Conservation (phyloP, 2,888 invertebrate species). For the Slavum lentiscoides region DNA sequence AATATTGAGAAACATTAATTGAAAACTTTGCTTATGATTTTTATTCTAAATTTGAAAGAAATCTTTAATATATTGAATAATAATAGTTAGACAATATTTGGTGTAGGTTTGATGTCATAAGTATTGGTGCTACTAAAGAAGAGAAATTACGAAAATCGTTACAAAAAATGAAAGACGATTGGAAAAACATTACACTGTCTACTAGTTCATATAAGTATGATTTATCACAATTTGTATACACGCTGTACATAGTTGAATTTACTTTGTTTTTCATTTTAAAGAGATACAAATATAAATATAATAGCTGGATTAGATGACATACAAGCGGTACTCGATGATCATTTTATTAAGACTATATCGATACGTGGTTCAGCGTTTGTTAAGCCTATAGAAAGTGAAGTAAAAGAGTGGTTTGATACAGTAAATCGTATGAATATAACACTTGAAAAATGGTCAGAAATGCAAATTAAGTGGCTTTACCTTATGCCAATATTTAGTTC, state of each 20-base stretch:
- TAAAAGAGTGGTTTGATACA: conserved; percentile 75
- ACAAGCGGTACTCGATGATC: conserved; percentile 78
- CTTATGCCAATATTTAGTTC: conserved; percentile 85
- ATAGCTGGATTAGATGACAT: conserved; percentile 76
- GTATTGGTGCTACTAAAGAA: conserved; percentile 81
- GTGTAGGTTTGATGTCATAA: conserved; percentile 72
- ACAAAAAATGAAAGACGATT: conserved; percentile 79
- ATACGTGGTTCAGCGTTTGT: conserved; percentile 87
- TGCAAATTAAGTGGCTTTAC: conserved; percentile 85
- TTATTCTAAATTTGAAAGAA: neutral
- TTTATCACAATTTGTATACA: neutral
- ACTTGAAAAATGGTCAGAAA: conserved; percentile 83
- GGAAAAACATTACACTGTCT: conserved; percentile 75
- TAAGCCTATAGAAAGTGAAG: conserved; percentile 73
- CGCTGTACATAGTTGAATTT: neutral
- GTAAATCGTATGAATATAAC: conserved; percentile 71
- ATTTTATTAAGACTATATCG: conserved; percentile 78
- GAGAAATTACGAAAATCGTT: conserved; percentile 73
- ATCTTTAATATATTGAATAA: neutral
- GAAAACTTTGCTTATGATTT: neutral
- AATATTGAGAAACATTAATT: neutral
- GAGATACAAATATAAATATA: conserved; percentile 75
- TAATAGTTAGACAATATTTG: neutral
- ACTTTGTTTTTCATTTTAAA: conserved; percentile 60
- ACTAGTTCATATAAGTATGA: conserved; percentile 63